Conservation (phyloP, 2,888 invertebrate species). For the Acholoe squamosa region DNA sequence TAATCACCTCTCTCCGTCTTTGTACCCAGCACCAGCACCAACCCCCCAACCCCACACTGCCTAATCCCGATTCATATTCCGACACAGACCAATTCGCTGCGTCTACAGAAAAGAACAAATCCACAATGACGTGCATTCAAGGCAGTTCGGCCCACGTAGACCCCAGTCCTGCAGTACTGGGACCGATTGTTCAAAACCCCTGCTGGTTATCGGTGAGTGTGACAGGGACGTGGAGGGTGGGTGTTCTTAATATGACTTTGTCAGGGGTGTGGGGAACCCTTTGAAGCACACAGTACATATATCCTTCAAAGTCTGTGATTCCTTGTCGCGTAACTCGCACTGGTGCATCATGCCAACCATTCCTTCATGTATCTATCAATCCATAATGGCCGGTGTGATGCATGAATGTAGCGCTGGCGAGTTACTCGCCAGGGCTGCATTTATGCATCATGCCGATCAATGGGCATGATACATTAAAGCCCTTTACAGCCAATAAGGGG, state of each 20-base stretch:
- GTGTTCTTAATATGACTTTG: background rate
- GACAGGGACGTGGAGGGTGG: background rate
- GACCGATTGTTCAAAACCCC: background rate
- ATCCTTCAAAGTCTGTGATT: too few species aligned
- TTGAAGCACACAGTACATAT: too few species aligned
- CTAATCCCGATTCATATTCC: conserved; percentile 43
- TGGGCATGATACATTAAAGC: too few species aligned
- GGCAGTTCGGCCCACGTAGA: background rate
- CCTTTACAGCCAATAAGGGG: too few species aligned
- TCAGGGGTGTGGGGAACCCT: background rate
- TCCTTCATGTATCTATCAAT: too few species aligned
- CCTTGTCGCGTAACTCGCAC: too few species aligned
- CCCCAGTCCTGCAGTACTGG: background rate
- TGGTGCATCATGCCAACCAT: too few species aligned
- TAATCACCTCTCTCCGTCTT: conserved; percentile 1
- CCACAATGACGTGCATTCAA: conserved; percentile 36
- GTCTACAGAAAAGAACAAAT: conserved; percentile 48
- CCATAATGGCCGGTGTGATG: too few species aligned
- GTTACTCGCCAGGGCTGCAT: too few species aligned
- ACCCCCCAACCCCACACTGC: background rate
- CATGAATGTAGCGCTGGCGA: too few species aligned
- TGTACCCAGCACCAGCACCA: background rate
- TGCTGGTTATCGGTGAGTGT: background rate
- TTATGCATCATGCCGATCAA: too few species aligned
- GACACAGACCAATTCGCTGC: background rate